Conservation (phyloP, 1,140 invertebrate genomes). For the Helicorthomorpha holstii region DNA sequence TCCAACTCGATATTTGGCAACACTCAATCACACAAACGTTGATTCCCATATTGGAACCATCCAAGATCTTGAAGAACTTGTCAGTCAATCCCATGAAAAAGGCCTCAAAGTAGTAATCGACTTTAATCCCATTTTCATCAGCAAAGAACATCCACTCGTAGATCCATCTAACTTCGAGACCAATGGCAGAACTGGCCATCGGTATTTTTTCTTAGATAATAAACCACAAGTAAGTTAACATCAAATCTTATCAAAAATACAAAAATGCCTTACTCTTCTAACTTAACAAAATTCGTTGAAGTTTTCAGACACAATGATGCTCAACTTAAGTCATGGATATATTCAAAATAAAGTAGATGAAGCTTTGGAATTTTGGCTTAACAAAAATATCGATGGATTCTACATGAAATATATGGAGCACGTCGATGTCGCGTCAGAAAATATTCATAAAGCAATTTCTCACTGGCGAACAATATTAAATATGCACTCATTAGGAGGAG, state of each 20-base stretch:
- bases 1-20: neutral
- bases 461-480: too few species aligned
- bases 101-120: neutral
- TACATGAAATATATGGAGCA: neutral
- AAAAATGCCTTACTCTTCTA: too few species aligned
- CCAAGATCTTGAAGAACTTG: neutral
- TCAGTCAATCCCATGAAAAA: neutral
- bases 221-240: too few species aligned
- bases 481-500: too few species aligned
- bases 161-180: too few species aligned
- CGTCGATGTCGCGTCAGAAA: neutral
- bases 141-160: neutral
- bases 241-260: too few species aligned
- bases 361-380: neutral
- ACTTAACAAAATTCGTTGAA: neutral
- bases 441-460: too few species aligned
- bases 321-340: neutral
- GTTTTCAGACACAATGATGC: neutral
- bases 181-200: too few species aligned
- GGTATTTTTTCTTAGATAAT: too few species aligned
- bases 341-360: neutral
- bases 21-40: neutral
- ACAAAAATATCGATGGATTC: neutral
- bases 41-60: neutral
- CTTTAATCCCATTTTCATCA: neutral